Conservation (phyloP, 2,113 vertebrate species). For the Ctenomys sociabilis region DNA sequence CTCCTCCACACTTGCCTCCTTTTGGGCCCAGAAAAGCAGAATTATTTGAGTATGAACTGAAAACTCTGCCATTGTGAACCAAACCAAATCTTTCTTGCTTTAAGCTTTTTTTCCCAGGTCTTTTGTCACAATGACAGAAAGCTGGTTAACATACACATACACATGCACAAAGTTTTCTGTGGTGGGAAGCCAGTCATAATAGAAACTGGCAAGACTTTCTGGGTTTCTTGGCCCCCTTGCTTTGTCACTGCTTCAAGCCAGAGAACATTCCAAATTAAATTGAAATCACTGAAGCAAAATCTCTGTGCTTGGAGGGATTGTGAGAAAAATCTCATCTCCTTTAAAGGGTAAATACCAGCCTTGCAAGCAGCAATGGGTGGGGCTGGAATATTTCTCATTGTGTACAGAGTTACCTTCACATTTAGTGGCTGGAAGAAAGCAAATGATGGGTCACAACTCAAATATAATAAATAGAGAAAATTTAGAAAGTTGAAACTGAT, state of each 20-base stretch:
- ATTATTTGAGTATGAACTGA: not conserved
- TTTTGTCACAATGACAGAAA: not conserved
- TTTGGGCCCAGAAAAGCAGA: not conserved
- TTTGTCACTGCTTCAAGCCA: slow-evolving; percentile 56
- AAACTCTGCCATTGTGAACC: not conserved
- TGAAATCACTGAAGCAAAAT: slow-evolving; percentile 68
- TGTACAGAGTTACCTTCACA: slow-evolving; percentile 4
- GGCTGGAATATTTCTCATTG: slow-evolving; percentile 52
- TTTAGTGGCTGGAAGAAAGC: slow-evolving; percentile 73
- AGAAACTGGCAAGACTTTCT: not conserved
- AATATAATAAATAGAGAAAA: slow-evolving; percentile 71
- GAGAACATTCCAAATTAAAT: slow-evolving; percentile 68
- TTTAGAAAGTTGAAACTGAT: slow-evolving; percentile 59
- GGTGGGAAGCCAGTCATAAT: not conserved
- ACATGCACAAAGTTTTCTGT: not conserved
- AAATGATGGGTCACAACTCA: slow-evolving; percentile 59
- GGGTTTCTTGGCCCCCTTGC: slow-evolving; percentile 48
- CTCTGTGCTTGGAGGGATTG: slow-evolving; percentile 61
- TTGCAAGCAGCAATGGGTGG: slow-evolving; percentile 62
- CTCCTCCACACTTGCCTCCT: not conserved
- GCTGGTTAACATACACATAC: not conserved
- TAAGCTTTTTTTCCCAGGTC: not conserved
- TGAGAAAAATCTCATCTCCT: slow-evolving; percentile 82
- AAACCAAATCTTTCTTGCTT: not conserved
- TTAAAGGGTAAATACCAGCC: slow-evolving; percentile 76